Conservation (phyloP, 2,888 invertebrate species). For the Thereva nobilitata region DNA sequence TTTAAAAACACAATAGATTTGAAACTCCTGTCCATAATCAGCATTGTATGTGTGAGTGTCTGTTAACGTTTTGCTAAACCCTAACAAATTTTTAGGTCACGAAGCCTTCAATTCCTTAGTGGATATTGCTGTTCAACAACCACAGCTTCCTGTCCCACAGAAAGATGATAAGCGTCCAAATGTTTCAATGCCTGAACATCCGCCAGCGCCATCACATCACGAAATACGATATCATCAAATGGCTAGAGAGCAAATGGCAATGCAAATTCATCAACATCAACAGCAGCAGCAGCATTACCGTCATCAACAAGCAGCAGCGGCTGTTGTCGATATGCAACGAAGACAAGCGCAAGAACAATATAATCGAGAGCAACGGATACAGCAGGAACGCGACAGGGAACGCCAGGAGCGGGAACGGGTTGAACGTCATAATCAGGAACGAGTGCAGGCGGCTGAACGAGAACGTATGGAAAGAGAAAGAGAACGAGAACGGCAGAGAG, state of each 20-base stretch:
- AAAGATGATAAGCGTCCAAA: constrained; percentile 54
- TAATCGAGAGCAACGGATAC: constrained; percentile 47
- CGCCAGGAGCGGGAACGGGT: constrained; percentile 52
- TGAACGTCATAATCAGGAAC: constrained; percentile 52
- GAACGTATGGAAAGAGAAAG: constrained; percentile 48
- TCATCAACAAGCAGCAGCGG: constrained; percentile 46
- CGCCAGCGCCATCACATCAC: constrained; percentile 50
- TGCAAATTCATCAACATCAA: constrained; percentile 57
- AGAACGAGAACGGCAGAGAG: constrained; percentile 45
- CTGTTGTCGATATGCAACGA: constrained; percentile 49
- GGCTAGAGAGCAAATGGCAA: constrained; percentile 60
- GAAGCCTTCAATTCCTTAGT: constrained; percentile 88
- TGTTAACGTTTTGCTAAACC: too few relatives aligned
- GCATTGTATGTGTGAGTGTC: background rate
- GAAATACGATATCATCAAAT: constrained; percentile 58
- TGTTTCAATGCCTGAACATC: constrained; percentile 45
- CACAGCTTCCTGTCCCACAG: constrained; percentile 81
- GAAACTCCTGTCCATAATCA: background rate
- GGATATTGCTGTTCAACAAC: constrained; percentile 90
- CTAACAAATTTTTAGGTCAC: constrained; percentile 62
- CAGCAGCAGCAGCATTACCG: constrained; percentile 50
- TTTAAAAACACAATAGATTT: background rate
- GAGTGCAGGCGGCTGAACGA: constrained; percentile 49
- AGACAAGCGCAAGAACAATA: constrained; percentile 47
- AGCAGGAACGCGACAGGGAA: constrained; percentile 53